Conservation (phyloP, 2,888 invertebrate genomes). For the Drosophila nigritarsus region DNA sequence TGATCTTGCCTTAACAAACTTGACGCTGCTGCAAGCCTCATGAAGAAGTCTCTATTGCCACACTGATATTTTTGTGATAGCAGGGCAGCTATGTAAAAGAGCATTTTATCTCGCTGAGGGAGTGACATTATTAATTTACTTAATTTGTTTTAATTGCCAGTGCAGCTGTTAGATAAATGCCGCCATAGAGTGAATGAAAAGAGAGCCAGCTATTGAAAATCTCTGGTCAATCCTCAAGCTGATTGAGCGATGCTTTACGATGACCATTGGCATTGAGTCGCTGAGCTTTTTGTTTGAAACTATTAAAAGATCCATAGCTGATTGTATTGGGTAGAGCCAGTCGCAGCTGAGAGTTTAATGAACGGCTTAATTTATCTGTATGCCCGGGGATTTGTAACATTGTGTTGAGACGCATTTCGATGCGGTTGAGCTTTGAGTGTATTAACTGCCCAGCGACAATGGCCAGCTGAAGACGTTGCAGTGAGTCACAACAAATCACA, state of each 20-base stretch:
- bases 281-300: constrained; percentile 47
- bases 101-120: constrained; percentile 38
- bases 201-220: constrained; percentile 31
- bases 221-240: constrained; percentile 38
- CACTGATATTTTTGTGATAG: not conserved
- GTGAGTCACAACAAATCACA: constrained; percentile 47
- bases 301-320: constrained; percentile 59
- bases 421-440: constrained; percentile 55
- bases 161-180: constrained; percentile 67
- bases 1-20: not conserved
- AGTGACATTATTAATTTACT: constrained; percentile 83
- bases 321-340: constrained; percentile 39
- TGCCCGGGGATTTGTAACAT: constrained; percentile 42
- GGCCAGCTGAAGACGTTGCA: constrained; percentile 13
- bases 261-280: constrained; percentile 51
- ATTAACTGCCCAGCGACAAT: constrained; percentile 41
- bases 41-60: not conserved
- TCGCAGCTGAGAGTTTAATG: constrained; percentile 46
- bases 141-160: constrained; percentile 82
- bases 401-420: constrained; percentile 40
- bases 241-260: constrained; percentile 76
- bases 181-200: constrained; percentile 49
- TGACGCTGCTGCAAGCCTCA: not conserved
- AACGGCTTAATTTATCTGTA: constrained; percentile 28
- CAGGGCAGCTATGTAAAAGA: not conserved